Percentiles rank a stretch among this genome's conserved stretches.
Evolutionary conservation across 2,888 invertebrate genomes (phyloP).

Genomic region (Lumbricus terrestris): DNA sequence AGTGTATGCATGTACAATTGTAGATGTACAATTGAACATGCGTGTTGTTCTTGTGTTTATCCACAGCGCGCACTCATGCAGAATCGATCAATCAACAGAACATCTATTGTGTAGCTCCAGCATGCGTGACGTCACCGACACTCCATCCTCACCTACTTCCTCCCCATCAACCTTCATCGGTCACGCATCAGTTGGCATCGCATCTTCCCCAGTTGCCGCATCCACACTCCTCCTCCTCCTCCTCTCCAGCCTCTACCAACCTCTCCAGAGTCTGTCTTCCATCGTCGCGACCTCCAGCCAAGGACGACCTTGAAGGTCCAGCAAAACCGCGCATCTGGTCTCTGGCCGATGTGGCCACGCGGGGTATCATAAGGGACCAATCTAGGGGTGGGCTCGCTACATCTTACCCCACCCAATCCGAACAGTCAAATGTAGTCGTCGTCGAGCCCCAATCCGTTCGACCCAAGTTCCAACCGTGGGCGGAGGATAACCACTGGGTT

Average conservation of each 20-base stretch:
- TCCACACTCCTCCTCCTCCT: not conserved
- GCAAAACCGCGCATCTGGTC: not conserved
- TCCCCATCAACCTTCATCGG: not conserved
- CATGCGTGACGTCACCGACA: not conserved
- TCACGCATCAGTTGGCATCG: not conserved
- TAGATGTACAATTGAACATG: too few species aligned
- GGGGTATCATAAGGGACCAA: too few species aligned
- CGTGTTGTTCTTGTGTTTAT: not conserved
- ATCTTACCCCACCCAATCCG: not conserved
- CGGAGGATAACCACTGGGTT: not conserved
- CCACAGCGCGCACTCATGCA: not conserved
- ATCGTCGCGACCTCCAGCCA: not conserved
- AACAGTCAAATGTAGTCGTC: not conserved
- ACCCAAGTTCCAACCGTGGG: constrained; percentile 3
- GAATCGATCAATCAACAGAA: not conserved
- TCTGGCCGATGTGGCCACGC: not conserved
- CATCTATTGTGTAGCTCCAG: not conserved
- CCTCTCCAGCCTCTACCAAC: not conserved
- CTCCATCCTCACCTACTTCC: not conserved
- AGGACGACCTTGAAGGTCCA: not conserved
- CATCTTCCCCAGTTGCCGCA: not conserved
- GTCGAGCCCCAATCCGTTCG: not conserved
- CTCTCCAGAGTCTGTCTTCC: not conserved
- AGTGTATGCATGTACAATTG: too few species aligned
- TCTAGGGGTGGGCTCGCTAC: not conserved